phyloP scores from a whole-genome alignment of 1,140 invertebrate genomes.

The Saccostrea glomerata region DNA sequence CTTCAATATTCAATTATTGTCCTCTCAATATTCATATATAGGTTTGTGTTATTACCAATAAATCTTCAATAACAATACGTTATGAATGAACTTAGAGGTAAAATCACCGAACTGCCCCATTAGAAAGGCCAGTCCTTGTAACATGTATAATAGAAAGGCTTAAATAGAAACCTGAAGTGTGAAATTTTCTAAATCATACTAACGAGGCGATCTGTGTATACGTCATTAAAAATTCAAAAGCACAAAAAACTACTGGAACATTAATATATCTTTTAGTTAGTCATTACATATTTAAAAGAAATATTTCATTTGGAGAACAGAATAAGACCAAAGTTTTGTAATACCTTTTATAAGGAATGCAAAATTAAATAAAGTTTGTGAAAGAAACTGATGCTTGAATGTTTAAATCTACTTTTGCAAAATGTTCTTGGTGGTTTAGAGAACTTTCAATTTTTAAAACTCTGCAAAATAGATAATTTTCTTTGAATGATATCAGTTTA shows the following conservation, averaged over 20 bases:
- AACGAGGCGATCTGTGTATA: neutral
- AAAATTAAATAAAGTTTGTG: neutral
- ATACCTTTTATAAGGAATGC: neutral
- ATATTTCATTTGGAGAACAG: conserved; percentile 7
- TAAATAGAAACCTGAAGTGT: conserved; percentile 17
- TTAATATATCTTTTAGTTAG: conserved; percentile 19
- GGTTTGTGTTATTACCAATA: conserved; percentile 15
- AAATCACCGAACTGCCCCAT: neutral
- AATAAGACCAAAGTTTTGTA: conserved; percentile 11
- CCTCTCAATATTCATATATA: neutral
- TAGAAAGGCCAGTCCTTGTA: neutral
- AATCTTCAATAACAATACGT: conserved; percentile 7
- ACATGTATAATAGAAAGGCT: neutral
- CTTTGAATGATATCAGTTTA: conserved; percentile 4
- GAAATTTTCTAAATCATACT: conserved; percentile 20
- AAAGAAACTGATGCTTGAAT: neutral
- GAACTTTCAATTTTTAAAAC: neutral
- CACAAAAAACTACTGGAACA: neutral
- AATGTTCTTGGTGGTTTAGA: neutral
- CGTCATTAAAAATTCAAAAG: neutral
- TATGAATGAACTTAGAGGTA: neutral
- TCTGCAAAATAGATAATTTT: neutral
- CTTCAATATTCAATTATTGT: conserved; percentile 26
- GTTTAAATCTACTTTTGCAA: neutral
- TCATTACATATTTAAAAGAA: conserved; percentile 27